These are phyloP conservation scores for Xestia rhomboidea DNA, from an alignment of 2,888 invertebrate genomes.

Conservation along the genomic window DNA sequence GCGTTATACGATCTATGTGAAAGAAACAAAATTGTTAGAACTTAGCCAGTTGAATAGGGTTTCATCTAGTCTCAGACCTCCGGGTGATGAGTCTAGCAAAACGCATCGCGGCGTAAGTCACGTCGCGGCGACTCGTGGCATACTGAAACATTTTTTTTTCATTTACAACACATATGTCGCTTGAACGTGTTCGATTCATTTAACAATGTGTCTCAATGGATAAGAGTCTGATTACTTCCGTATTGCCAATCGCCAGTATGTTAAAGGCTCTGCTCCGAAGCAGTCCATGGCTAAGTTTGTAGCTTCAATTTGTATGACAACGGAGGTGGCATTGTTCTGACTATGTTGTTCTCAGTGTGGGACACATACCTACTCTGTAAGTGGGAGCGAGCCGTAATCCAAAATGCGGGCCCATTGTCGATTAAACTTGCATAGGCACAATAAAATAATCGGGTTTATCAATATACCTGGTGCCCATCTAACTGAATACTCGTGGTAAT, in stretches of 20 bases:
- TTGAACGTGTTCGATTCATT: too few relatives aligned
- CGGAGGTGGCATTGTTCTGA: too few relatives aligned
- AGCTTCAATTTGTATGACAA: too few relatives aligned
- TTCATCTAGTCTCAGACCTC: background rate
- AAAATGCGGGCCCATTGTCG: background rate
- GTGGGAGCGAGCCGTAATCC: too few relatives aligned
- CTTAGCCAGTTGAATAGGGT: too few relatives aligned
- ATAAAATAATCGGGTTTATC: background rate
- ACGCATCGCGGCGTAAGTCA: background rate
- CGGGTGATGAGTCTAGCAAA: background rate
- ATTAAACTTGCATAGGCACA: background rate
- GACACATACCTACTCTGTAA: too few relatives aligned
- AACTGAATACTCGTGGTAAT: slow-evolving; percentile 92
- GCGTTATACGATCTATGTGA: slow-evolving; percentile 85
- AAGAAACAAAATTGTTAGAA: background rate
- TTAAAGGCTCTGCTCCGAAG: background rate
- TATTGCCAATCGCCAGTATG: background rate
- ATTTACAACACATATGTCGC: too few relatives aligned
- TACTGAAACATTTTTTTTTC: background rate
- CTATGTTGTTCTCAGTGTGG: too few relatives aligned
- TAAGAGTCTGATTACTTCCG: too few relatives aligned
- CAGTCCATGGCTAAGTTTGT: background rate
- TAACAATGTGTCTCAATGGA: too few relatives aligned
- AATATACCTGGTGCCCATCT: slow-evolving; percentile 92
- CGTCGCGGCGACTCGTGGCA: background rate